Evolutionary conservation across 2,113 vertebrate genomes (phyloP), one percentile per base, ranked within the genome.

Genomic region (Microcebus ravelobensis): DNA sequence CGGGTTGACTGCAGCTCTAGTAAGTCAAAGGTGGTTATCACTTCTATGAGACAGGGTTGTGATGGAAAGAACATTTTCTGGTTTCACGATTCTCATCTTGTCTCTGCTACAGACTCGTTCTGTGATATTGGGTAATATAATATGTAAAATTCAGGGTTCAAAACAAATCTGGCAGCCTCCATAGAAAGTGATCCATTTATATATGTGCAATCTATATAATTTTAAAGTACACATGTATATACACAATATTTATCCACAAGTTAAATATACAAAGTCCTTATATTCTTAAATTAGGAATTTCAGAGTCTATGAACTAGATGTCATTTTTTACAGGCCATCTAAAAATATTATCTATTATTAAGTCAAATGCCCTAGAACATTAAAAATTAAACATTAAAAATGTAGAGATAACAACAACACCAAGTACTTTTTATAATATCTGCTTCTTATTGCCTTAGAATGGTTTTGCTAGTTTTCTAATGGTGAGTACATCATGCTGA

Each of bases 321-420:
- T 50, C 57, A 77, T 59, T 87, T 70, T 87, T 97, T 90, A 67
- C 34, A 92, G 85, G 59, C 18, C 76, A 94, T 76, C 87, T 94
- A 96, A 95, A 95, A 96, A 93, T 95, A 80, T 68, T 36, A 36
- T 42, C 82, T 57, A 90, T 94, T 65, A 68, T 97, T 84, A 91
- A 76, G 63, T 94, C 86, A 89, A 57, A 93, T 90, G 89, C 36
- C 21, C 57, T 89, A 14, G 86, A 96, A 94, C 23, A 95, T 95
- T 96, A 92, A 97, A 91, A 92, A 86, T 85, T 93, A 90, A 94
- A 87, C 74, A 92, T 83, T 92, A 90, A 92, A 94, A 92, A 67
- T 61, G 91, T 50, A 95, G 80, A 5, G 48, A 63, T 96, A 42
- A 95, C 25, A 82, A 63, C n/a, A 92, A 45, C 7, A 42, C 42